A percentile compares a stretch with the other conserved stretches of the same genome.
Conservation (phyloP, 2,888 invertebrate genomes). For the Melanostoma scalare region DNA sequence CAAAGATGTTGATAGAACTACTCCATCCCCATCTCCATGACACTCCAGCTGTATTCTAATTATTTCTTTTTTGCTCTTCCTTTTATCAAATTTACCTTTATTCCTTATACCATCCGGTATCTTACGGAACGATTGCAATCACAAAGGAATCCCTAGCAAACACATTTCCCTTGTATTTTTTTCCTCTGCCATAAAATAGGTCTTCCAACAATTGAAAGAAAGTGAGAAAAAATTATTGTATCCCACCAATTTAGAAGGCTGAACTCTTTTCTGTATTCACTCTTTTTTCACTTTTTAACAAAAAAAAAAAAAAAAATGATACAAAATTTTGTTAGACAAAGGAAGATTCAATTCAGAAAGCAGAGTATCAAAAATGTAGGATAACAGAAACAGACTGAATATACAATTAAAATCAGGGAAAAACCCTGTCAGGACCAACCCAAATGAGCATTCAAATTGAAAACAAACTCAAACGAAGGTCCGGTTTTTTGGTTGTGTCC, state of each 20-base stretch:
- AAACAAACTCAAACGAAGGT: constrained; percentile 57
- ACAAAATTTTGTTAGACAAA: constrained; percentile 40
- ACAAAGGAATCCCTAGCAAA: constrained; percentile 40
- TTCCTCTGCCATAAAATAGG: constrained; percentile 25
- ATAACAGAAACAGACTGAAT: constrained; percentile 34
- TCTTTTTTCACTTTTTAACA: constrained; percentile 28
- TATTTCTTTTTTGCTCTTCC: constrained; percentile 9
- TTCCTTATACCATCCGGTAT: constrained; percentile 23
- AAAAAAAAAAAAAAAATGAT: constrained; percentile 8
- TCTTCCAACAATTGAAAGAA: constrained; percentile 36
- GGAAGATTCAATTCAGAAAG: constrained; percentile 20
- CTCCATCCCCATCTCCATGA: background rate
- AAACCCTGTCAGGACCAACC: constrained; percentile 26
- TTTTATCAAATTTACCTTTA: constrained; percentile 35
- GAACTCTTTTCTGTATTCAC: constrained; percentile 37
- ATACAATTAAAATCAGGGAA: constrained; percentile 58
- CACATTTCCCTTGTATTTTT: constrained; percentile 8
- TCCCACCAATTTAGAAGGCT: constrained; percentile 37
- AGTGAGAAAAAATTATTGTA: constrained; percentile 34
- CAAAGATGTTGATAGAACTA: constrained; percentile 24
- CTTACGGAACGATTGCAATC: constrained; percentile 45
- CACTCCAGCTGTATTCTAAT: constrained; percentile 18
- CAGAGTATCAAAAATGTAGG: background rate
- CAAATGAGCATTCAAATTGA: constrained; percentile 63
- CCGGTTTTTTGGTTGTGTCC: constrained; percentile 26